Evolutionary conservation across 2,888 invertebrate genomes (phyloP).

Genomic region (Chrysodeixis includens): DNA sequence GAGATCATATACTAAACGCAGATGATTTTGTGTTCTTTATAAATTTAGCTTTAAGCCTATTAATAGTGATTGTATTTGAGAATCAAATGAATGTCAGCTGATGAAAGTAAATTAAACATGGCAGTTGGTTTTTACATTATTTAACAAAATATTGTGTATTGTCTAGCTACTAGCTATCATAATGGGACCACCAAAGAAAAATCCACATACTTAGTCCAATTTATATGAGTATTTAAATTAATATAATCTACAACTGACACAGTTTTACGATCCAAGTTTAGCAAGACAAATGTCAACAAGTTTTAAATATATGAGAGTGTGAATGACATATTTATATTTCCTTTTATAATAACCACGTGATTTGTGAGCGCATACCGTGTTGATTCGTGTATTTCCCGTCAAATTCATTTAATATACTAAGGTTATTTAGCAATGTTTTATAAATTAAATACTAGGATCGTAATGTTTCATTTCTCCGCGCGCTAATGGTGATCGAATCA

Average conservation of each 20-base stretch:
- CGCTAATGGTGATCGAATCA: too few relatives aligned
- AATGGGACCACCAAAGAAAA: not conserved
- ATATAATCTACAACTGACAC: slow-evolving; percentile 28
- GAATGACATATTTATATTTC: slow-evolving; percentile 50
- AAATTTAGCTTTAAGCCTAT: too few relatives aligned
- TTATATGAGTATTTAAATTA: slow-evolving; percentile 19
- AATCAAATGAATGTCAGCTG: too few relatives aligned
- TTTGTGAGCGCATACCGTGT: slow-evolving; percentile 36
- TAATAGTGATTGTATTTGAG: too few relatives aligned
- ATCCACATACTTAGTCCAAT: not conserved
- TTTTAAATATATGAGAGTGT: slow-evolving; percentile 19
- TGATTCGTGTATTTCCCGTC: slow-evolving; percentile 40
- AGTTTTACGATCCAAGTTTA: slow-evolving; percentile 23
- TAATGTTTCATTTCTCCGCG: too few relatives aligned
- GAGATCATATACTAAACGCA: too few relatives aligned
- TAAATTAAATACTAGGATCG: not conserved
- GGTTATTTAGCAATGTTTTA: not conserved
- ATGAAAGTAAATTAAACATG: too few relatives aligned
- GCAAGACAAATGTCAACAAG: slow-evolving; percentile 41
- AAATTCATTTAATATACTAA: slow-evolving; percentile 19
- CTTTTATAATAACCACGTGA: slow-evolving; percentile 45
- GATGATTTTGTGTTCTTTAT: too few relatives aligned
- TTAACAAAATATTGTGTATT: too few relatives aligned
- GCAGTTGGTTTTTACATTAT: too few relatives aligned
- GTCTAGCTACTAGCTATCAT: not conserved